These are phyloP conservation scores for Kryptopterus vitreolus DNA, from an alignment of 2,797 vertebrate genomes.

Conservation along the genomic window DNA sequence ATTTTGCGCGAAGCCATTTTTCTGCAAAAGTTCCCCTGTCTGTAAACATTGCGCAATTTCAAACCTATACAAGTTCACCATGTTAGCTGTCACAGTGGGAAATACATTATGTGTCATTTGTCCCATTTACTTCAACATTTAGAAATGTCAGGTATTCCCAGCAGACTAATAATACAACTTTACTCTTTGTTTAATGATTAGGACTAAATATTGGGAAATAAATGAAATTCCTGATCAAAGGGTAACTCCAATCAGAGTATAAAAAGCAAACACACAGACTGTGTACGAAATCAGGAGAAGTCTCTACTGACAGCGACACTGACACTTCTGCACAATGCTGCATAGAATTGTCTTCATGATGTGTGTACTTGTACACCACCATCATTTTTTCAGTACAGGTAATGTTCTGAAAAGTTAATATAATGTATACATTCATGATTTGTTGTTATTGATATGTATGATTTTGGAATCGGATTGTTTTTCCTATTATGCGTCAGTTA, in stretches of 20 bases:
- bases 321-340: constrained; percentile 8
- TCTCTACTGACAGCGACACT: neutral
- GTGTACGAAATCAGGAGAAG: neutral
- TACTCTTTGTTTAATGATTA: constrained; percentile 39
- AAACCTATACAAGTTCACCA: neutral
- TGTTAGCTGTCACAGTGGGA: neutral
- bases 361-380: constrained; percentile 12
- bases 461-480: neutral
- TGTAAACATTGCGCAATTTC: neutral
- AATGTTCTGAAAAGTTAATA: neutral
- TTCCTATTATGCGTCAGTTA: neutral
- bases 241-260: constrained; percentile 10
- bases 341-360: neutral
- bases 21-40: neutral
- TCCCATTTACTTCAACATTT: neutral
- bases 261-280: constrained; percentile 5
- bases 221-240: constrained; percentile 38
- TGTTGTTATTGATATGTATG: neutral
- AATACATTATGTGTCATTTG: neutral
- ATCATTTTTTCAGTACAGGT: constrained; percentile 5
- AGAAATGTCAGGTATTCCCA: constrained; percentile 7
- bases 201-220: constrained; percentile 32
- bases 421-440: neutral
- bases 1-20: neutral
- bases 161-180: neutral